Percentiles rank a stretch among this genome's conserved stretches.
phyloP scores from a whole-genome alignment of 1,140 invertebrate species.

The Camponotus pennsylvanicus region DNA sequence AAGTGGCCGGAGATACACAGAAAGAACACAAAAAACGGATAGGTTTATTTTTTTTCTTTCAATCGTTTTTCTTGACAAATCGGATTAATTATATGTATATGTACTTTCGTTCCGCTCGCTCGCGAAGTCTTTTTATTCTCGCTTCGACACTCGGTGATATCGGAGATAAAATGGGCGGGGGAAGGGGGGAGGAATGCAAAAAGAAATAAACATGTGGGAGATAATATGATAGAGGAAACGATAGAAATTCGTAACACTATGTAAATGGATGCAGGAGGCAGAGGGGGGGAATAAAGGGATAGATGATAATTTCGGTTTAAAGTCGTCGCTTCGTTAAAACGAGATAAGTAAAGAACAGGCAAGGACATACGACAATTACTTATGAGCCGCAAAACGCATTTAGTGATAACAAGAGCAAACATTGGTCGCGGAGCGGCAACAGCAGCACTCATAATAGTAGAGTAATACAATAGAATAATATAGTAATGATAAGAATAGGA shows the following conservation, averaged over 20 bases:
- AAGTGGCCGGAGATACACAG: slow-evolving; percentile 66
- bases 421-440: slow-evolving; percentile 57
- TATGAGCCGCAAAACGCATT: slow-evolving; percentile 51
- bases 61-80: slow-evolving; percentile 75
- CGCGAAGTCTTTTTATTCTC: slow-evolving; percentile 63
- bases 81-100: slow-evolving; percentile 71
- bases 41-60: slow-evolving; percentile 79
- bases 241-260: slow-evolving; percentile 23
- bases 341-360: slow-evolving; percentile 48
- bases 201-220: slow-evolving; percentile 42
- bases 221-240: slow-evolving; percentile 20
- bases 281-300: not conserved
- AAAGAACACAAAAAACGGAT: slow-evolving; percentile 79
- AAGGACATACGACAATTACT: slow-evolving; percentile 51
- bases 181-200: not conserved
- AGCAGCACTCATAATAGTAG: slow-evolving; percentile 68
- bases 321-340: slow-evolving; percentile 28
- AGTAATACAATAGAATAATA: slow-evolving; percentile 71
- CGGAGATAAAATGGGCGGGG: not conserved
- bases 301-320: slow-evolving; percentile 37
- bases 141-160: slow-evolving; percentile 68
- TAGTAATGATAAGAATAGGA: slow-evolving; percentile 73
- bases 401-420: slow-evolving; percentile 51
- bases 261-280: not conserved
- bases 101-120: slow-evolving; percentile 72